Percentiles rank a stretch among this genome's conserved stretches.
Conservation (phyloP, 92 coral and sea anemone species). For the Paragorgia papillata region DNA sequence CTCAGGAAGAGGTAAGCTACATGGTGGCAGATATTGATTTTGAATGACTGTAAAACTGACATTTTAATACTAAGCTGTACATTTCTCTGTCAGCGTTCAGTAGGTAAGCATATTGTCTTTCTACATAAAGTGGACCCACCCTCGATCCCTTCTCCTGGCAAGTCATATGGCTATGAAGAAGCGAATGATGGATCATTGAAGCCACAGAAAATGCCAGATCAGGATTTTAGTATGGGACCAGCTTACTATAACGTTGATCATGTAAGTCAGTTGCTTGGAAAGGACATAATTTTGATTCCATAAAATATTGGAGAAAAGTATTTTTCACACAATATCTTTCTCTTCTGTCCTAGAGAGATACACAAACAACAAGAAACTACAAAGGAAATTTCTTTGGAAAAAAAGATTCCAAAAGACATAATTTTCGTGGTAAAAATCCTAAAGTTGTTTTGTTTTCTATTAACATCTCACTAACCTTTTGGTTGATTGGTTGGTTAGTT, state of each 20-base stretch:
- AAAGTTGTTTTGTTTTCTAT: not conserved
- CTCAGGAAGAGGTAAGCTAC: slow-evolving; percentile 36
- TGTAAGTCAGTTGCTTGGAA: slow-evolving; percentile 60
- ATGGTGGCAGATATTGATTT: too few relatives aligned
- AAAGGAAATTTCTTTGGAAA: slow-evolving; percentile 89
- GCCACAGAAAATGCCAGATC: slow-evolving; percentile 83
- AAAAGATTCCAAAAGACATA: slow-evolving; percentile 83
- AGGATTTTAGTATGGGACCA: slow-evolving; percentile 85
- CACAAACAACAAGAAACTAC: slow-evolving; percentile 68
- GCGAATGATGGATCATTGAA: slow-evolving; percentile 83
- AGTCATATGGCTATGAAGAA: slow-evolving; percentile 98
- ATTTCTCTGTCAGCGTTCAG: slow-evolving; percentile 58
- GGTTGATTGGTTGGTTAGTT: too few relatives aligned
- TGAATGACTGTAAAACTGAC: too few relatives aligned
- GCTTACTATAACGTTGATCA: slow-evolving; percentile 89
- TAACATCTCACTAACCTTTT: too few relatives aligned
- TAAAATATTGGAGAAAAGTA: too few relatives aligned
- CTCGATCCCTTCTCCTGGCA: slow-evolving; percentile 97
- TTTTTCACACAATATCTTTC: too few relatives aligned
- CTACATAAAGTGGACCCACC: slow-evolving; percentile 93
- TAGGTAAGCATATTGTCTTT: slow-evolving; percentile 80
- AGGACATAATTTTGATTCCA: not conserved
- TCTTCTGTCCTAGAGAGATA: slow-evolving; percentile 57
- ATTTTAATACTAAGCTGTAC: too few relatives aligned
- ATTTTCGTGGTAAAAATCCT: slow-evolving; percentile 69